A percentile compares a stretch with the other conserved stretches of the same genome.
phyloP scores from a whole-genome alignment of 1,140 invertebrate genomes.

The Odontomachus brunneus region DNA sequence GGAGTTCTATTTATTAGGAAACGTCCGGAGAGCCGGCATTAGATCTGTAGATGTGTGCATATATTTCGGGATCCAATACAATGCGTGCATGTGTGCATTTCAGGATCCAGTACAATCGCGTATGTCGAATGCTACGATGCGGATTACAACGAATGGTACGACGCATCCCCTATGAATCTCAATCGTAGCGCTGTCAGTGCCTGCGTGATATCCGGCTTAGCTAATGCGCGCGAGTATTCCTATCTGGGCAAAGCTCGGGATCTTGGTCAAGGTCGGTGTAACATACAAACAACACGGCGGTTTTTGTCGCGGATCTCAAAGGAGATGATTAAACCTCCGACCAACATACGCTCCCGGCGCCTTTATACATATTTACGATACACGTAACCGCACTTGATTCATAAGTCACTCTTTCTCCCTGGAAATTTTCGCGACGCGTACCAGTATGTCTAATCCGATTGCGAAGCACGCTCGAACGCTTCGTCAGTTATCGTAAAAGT shows the following conservation, averaged over 20 bases:
- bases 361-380: slow-evolving; percentile 25
- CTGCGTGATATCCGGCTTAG: slow-evolving; percentile 91
- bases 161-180: slow-evolving; percentile 89
- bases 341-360: background rate
- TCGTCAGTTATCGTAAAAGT: no score
- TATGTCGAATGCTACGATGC: slow-evolving; percentile 91
- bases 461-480: no score
- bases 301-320: slow-evolving; percentile 36
- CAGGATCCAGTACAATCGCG: slow-evolving; percentile 87
- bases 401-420: background rate
- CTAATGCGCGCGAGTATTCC: slow-evolving; percentile 91
- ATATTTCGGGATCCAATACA: slow-evolving; percentile 84
- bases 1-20: no score
- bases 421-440: no score
- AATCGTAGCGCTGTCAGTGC: slow-evolving; percentile 93
- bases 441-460: no score
- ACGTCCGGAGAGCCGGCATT: no score
- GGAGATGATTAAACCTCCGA: slow-evolving; percentile 40
- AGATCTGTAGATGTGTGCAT: no score
- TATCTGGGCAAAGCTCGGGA: slow-evolving; percentile 75
- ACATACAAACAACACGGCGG: slow-evolving; percentile 8
- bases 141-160: slow-evolving; percentile 89
- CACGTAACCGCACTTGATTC: background rate
- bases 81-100: slow-evolving; percentile 75
- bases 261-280: slow-evolving; percentile 70